phyloP scores from a whole-genome alignment of 2,888 invertebrate genomes.

The Rhyacophila evoluta region DNA sequence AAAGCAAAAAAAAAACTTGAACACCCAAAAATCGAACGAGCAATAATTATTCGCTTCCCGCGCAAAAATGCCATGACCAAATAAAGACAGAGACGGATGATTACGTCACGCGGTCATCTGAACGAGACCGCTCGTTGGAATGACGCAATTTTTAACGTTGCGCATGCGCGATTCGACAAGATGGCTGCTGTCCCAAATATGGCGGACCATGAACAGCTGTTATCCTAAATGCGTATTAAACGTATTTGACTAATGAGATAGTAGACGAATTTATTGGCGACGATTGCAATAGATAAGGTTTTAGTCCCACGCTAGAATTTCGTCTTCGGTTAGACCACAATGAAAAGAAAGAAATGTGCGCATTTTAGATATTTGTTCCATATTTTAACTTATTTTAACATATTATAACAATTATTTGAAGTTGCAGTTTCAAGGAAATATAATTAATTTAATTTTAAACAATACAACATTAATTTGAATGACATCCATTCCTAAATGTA shows the following conservation, averaged over 20 bases:
- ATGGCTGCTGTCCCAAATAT: background rate
- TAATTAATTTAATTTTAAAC: too few species aligned
- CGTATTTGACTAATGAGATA: background rate
- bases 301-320: background rate
- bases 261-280: background rate
- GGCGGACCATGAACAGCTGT: constrained; percentile 7
- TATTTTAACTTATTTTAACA: too few species aligned
- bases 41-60: constrained; percentile 22
- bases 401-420: too few species aligned
- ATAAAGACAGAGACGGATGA: constrained; percentile 16
- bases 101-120: constrained; percentile 24
- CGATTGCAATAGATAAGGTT: background rate
- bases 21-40: constrained; percentile 7
- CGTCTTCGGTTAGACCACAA: too few species aligned
- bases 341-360: too few species aligned
- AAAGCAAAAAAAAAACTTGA: constrained; percentile 8
- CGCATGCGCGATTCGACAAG: constrained; percentile 2
- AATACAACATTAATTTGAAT: too few species aligned
- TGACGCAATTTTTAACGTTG: constrained; percentile 4
- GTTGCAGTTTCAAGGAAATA: too few species aligned
- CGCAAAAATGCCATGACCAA: constrained; percentile 21
- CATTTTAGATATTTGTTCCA: too few species aligned
- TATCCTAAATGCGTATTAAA: background rate
- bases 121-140: constrained; percentile 13
- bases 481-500: too few species aligned